Conservation (phyloP, 2,888 invertebrate species). For the Acronicta aceris region DNA sequence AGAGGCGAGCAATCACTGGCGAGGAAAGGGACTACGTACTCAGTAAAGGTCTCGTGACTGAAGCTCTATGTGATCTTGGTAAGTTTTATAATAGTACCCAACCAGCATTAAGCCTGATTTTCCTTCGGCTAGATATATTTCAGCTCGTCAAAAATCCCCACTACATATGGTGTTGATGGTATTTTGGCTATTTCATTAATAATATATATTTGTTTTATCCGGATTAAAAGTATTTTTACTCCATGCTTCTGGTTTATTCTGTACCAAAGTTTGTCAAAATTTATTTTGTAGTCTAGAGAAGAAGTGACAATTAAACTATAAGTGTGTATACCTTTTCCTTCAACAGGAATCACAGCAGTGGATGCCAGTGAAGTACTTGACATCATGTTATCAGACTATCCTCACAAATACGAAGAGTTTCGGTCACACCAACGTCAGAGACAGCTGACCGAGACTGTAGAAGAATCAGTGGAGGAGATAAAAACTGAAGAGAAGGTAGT, state of each 20-base stretch:
- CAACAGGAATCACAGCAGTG: slow-evolving; percentile 94
- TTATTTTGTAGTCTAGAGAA: no score
- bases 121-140: no score
- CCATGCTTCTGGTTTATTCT: no score
- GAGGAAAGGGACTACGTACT: slow-evolving; percentile 97
- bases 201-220: no score
- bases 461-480: slow-evolving; percentile 57
- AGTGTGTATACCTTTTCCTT: background rate
- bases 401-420: slow-evolving; percentile 97
- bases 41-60: slow-evolving; percentile 94
- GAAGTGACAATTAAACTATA: no score
- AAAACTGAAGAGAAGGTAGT: slow-evolving; percentile 69
- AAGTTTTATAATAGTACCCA: slow-evolving; percentile 55
- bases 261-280: no score
- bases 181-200: no score
- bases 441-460: slow-evolving; percentile 72
- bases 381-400: slow-evolving; percentile 98
- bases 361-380: slow-evolving; percentile 97
- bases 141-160: no score
- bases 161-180: no score
- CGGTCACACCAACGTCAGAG: slow-evolving; percentile 91
- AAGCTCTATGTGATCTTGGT: slow-evolving; percentile 98
- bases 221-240: no score
- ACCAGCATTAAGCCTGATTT: no score
- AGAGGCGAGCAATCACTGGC: slow-evolving; percentile 93